Evolutionary conservation across 2,888 invertebrate genomes (phyloP), one percentile per base, ranked within the genome.

Genomic region (Calliphora vomitoria): DNA sequence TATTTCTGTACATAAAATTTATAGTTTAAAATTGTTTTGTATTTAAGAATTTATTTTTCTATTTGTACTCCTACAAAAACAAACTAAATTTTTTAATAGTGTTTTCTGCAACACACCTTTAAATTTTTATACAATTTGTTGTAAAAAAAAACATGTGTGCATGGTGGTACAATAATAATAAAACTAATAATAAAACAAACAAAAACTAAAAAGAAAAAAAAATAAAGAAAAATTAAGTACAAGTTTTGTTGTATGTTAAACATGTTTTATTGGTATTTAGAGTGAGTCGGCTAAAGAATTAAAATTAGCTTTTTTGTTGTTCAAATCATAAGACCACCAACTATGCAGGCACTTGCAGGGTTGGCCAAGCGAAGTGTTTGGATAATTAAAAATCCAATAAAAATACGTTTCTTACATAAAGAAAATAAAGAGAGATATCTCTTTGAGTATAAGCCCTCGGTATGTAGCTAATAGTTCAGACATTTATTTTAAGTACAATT

Each of bases 221-320:
- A 31, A 11, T 31, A 31, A 81, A 25, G 38, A 72, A 31, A 82
- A 81, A 81, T 44, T 68, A 68, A 75, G n/a, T 76, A 53, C 11
- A 82, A 82, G 15, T 15, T 68, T 66, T 68, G n/a, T 53, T 60
- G 68, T 69, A 76, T 82, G 82, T 79, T 72, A 74, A 74, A 85
- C 84, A 85, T 75, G 80, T 85, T 80, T 79, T 85, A 60, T 85
- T 75, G 74, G 80, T 75, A 85, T 85, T 85, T 69, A 75, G 50
- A 85, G 74, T 85, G 79, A 76, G 71, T 83, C 53, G 82, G 53
- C 76, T 44, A 69, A 68, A 71, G 76, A 76, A 83, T 69, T 76
- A 62, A 82, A 82, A 76, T 81, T 5, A 66, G 50, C 11, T 13
- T 13, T 44, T 44, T 44, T 44, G 44, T 44, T 31, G 5, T 60